A percentile compares a stretch with the other conserved stretches of the same genome.
Conservation (phyloP, 2,113 vertebrate genomes). For the Gopherus evgoodei region DNA sequence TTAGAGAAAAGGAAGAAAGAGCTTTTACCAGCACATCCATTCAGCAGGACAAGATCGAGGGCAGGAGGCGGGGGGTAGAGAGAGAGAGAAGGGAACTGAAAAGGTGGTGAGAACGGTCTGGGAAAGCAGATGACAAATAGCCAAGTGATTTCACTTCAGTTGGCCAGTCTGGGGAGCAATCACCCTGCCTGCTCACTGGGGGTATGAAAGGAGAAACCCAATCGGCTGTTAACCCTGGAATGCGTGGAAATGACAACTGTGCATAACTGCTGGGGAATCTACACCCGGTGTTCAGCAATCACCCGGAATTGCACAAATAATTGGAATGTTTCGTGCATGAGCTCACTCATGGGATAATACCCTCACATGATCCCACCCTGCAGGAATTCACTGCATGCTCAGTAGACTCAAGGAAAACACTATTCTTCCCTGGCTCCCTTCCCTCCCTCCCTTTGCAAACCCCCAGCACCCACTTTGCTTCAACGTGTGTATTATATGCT, state of each 20-base stretch:
- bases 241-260: constrained; percentile 81
- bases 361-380: constrained; percentile 49
- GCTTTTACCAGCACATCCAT: accelerated
- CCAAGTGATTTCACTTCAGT: constrained; percentile 19
- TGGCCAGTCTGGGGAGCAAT: not conserved
- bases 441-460: not conserved
- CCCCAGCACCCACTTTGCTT: not conserved
- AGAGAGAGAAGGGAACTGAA: not conserved
- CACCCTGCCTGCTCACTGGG: not conserved
- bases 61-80: not conserved
- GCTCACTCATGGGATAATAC: constrained; percentile 70
- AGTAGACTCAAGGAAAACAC: not conserved
- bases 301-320: constrained; percentile 75
- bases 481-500: accelerated
- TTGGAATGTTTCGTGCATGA: constrained; percentile 65
- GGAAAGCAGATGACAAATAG: constrained; percentile 40
- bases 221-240: constrained; percentile 75
- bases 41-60: not conserved
- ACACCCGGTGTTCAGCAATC: constrained; percentile 74
- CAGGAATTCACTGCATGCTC: constrained; percentile 32
- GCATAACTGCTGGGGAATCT: constrained; percentile 75
- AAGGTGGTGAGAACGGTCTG: not conserved
- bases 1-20: not conserved
- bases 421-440: constrained; percentile 15
- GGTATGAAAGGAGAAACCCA: constrained; percentile 64